Evolutionary conservation across 2,888 invertebrate species (phyloP), one percentile per base, ranked within the genome.

Genomic region (Caenorhabditis sulstoni): DNA sequence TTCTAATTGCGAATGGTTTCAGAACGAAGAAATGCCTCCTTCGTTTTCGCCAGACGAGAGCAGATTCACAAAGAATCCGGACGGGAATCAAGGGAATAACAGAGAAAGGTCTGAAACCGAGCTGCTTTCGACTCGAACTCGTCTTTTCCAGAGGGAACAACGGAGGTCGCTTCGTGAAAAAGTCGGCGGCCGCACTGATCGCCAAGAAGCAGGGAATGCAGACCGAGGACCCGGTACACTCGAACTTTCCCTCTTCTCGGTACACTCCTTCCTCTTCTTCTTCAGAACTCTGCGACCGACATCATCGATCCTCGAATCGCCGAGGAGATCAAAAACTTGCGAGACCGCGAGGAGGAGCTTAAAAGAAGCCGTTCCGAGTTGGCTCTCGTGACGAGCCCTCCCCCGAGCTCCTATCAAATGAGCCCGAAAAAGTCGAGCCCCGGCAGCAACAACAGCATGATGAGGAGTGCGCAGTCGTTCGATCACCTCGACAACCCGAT

Each of bases 271-370:
- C 7, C 29, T 16, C 0, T 18, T 12, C 14, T 18, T 8, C 57
- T 74, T 29, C 58, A 83, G 81, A 76, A 78, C 45, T 79, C 82
- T 14, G 78, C 68, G 14, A 79, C 78, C 11, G 84, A 81, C 55
- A 82, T 81, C 29, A 80, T 79, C 9, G 85, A 86, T 76, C 81
- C 81, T 11, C 73, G 86, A 11, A 86, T 86, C 41, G 85, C 86
- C 3, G 85, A 81, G n/a, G 93, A 93, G 85, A 90, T 92, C 45
- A 90, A 91, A 44, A 92, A 92, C 82, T 88, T 91, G 80, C 88
- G 90, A 47, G 91, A 92, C 75, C 87, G 92, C 3, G 92, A 93
- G 83, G 92, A 91, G 57, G 92, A 92, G 71, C 87, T 92, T 47
- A 87, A 90, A n/a, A 85, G 86, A 71, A 85, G 88, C 81, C 85